A percentile compares a stretch with the other conserved stretches of the same genome.
Evolutionary conservation across 2,888 invertebrate genomes (phyloP).

Genomic region (Busseola fusca): DNA sequence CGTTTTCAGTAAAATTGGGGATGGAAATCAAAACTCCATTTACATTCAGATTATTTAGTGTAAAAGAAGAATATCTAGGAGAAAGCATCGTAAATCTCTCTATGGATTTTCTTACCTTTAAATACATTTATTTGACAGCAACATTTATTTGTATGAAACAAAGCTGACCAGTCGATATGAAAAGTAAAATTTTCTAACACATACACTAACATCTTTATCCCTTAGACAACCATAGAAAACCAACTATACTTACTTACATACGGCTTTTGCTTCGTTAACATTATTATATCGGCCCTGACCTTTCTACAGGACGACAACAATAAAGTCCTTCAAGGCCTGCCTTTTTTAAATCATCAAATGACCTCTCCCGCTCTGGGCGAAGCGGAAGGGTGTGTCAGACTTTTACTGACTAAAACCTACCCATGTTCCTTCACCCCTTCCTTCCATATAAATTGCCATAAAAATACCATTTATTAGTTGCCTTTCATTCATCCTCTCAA

Average conservation of each 20-base stretch:
- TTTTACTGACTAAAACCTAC: too few species aligned
- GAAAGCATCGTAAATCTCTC: not conserved
- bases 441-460: too few species aligned
- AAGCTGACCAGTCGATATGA: not conserved
- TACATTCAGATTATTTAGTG: constrained; percentile 8
- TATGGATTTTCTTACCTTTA: not conserved
- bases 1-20: constrained; percentile 27
- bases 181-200: not conserved
- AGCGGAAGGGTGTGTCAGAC: too few species aligned
- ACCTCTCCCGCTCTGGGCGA: too few species aligned
- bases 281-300: not conserved
- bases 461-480: too few species aligned
- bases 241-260: not conserved
- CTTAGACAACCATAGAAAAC: not conserved
- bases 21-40: constrained; percentile 40
- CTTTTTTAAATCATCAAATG: too few species aligned
- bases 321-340: not conserved
- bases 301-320: not conserved
- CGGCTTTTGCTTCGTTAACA: not conserved
- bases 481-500: not conserved
- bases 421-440: too few species aligned
- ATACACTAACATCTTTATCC: not conserved
- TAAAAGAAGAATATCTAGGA: not conserved
- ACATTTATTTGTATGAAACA: not conserved
- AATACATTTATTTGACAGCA: too few species aligned